A percentile compares a stretch with the other conserved stretches of the same genome.
These are phyloP conservation scores for Mus pahari DNA, from an alignment of 2,113 vertebrate species.

Conservation along the genomic window DNA sequence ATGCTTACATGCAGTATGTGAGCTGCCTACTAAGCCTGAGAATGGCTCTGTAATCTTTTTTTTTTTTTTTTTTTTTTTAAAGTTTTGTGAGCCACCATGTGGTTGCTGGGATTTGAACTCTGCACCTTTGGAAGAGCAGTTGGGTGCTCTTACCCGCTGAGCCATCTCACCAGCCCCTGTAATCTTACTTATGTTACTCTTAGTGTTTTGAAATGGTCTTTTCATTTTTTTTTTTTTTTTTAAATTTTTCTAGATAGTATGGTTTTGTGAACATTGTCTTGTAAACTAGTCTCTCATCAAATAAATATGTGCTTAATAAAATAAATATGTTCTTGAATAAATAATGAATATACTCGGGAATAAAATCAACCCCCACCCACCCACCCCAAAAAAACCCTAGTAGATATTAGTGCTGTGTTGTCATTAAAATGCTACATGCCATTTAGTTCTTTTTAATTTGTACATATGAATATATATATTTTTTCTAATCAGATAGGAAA, in stretches of 20 bases:
- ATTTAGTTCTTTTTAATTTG: slow-evolving; percentile 13
- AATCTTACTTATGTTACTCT: neutral
- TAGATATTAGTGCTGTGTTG: neutral
- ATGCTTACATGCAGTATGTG: neutral
- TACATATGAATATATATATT: neutral
- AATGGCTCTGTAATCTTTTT: neutral
- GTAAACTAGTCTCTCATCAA: neutral
- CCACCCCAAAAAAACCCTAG: neutral
- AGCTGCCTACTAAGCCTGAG: neutral
- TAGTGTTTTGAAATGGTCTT: neutral
- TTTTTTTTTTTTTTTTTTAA: no score
- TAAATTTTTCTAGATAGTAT: neutral
- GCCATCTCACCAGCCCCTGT: no score
- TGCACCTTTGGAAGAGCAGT: no score
- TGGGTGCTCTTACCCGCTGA: no score
- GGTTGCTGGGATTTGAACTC: no score
- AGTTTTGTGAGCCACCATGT: no score
- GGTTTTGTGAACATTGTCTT: neutral
- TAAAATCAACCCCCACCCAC: neutral
- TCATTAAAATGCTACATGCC: neutral
- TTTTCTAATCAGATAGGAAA: slow-evolving; percentile 80
- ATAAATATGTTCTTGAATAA: neutral
- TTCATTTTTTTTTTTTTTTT: neutral
- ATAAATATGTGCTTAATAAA: neutral
- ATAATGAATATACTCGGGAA: neutral